Conservation (phyloP, 64 coral and sea anemone genomes). For the Montipora foliosa region DNA sequence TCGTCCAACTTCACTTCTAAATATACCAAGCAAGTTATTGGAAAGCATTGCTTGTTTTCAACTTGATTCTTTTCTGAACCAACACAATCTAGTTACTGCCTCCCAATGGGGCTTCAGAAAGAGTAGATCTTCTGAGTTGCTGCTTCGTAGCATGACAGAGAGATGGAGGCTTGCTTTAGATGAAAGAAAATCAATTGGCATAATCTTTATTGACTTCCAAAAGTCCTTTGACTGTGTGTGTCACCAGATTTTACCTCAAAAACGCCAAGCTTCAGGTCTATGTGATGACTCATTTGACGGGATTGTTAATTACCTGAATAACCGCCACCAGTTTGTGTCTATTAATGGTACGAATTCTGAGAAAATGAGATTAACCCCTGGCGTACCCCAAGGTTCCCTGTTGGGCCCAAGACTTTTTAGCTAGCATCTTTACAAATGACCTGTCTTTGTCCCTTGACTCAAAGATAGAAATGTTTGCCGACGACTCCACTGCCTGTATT, state of each 20-base stretch:
- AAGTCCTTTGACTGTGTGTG: constrained; percentile 49
- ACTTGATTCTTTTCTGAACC: constrained; percentile 4
- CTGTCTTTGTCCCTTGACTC: constrained; percentile 1
- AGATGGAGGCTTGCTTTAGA: constrained; percentile 31
- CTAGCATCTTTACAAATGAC: constrained; percentile 45
- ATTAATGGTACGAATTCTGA: constrained; percentile 43
- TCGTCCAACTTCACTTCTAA: constrained; percentile 6
- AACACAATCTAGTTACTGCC: not conserved
- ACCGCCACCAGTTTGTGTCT: constrained; percentile 33
- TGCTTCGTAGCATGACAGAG: constrained; percentile 27
- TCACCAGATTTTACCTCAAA: constrained; percentile 13
- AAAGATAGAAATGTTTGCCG: constrained; percentile 28
- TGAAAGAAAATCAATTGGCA: constrained; percentile 2
- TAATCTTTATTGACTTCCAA: constrained; percentile 20
- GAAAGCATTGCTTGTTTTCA: constrained; percentile 27
- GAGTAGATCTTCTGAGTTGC: constrained; percentile 25
- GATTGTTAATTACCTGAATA: constrained; percentile 17
- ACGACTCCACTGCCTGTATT: constrained; percentile 40
- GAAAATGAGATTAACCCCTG: constrained; percentile 1
- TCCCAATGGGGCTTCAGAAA: constrained; percentile 41
- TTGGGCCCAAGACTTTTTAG: constrained; percentile 29
- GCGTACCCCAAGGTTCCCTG: constrained; percentile 12
- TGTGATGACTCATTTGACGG: not conserved
- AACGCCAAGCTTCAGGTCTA: constrained; percentile 13
- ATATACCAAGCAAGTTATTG: not conserved